phyloP scores from a whole-genome alignment of 2,797 vertebrate species.

The Petrocephalus schoutedeni region DNA sequence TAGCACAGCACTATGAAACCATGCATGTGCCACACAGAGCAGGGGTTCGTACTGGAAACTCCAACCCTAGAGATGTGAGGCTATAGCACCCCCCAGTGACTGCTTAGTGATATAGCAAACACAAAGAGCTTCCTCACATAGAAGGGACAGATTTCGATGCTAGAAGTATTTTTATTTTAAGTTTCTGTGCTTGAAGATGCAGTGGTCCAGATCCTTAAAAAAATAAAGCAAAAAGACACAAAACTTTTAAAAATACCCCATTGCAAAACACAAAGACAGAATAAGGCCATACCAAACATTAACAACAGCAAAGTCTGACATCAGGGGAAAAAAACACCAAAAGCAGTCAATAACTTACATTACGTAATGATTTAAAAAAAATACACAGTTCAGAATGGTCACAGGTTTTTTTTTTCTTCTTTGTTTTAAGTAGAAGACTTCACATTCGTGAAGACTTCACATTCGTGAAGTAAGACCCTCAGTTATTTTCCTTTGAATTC shows the following conservation, averaged over 20 bases:
- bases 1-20: neutral
- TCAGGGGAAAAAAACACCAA: constrained; percentile 24
- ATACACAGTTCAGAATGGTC: constrained; percentile 27
- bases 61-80: neutral
- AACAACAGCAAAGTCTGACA: constrained; percentile 12
- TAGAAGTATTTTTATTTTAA: neutral
- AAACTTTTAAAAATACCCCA: neutral
- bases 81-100: neutral
- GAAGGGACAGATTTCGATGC: neutral
- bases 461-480: constrained; percentile 32
- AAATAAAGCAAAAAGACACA: neutral
- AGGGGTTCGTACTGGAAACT: neutral
- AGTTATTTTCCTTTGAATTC: constrained; percentile 22
- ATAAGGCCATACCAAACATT: constrained; percentile 25
- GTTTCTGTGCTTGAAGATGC: neutral
- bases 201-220: neutral
- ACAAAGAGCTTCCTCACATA: neutral
- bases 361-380: constrained; percentile 28
- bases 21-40: neutral
- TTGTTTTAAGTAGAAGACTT: constrained; percentile 42
- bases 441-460: too few species aligned
- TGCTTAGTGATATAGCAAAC: neutral
- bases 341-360: constrained; percentile 47
- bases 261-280: constrained; percentile 12
- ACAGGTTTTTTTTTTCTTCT: neutral